Percentiles rank a stretch among this genome's conserved stretches.
phyloP scores from a whole-genome alignment of 2,797 vertebrate species.

The Adelosebastes latens region DNA sequence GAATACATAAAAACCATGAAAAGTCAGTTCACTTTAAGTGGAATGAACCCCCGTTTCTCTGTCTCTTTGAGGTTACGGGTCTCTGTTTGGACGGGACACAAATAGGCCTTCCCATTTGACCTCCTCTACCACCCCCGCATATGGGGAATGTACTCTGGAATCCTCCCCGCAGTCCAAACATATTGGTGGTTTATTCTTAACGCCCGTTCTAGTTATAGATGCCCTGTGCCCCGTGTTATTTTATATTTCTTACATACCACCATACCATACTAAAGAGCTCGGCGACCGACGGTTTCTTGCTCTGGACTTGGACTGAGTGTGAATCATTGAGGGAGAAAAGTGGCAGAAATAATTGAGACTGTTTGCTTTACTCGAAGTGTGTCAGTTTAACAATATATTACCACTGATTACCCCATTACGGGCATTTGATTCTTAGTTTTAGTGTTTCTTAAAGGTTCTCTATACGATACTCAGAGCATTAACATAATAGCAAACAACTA shows the following conservation, averaged over 20 bases:
- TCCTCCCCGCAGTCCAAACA: conserved; percentile 73
- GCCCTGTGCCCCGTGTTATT: conserved; percentile 59
- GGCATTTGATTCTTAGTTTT: neutral
- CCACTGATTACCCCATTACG: neutral
- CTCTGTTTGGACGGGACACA: conserved; percentile 59
- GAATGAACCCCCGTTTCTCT: neutral
- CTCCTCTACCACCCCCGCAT: conserved; percentile 53
- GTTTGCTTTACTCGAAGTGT: neutral
- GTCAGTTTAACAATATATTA: neutral
- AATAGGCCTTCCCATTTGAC: conserved; percentile 74
- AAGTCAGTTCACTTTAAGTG: neutral
- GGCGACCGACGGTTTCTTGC: conserved; percentile 5
- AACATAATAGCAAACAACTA: too few relatives aligned
- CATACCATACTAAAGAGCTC: conserved; percentile 52
- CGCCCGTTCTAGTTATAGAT: conserved; percentile 70
- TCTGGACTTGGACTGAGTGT: neutral
- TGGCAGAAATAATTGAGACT: neutral
- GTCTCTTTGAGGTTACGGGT: conserved; percentile 21
- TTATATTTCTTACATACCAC: conserved; percentile 62
- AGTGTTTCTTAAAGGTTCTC: neutral
- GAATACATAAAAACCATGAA: neutral
- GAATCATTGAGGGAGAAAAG: neutral
- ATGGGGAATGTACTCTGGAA: conserved; percentile 79
- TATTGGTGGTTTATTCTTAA: conserved; percentile 81
- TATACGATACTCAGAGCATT: too few relatives aligned